A percentile compares a stretch with the other conserved stretches of the same genome.
Evolutionary conservation across 2,888 invertebrate genomes (phyloP).

Genomic region (Kryphioiulus occultus): DNA sequence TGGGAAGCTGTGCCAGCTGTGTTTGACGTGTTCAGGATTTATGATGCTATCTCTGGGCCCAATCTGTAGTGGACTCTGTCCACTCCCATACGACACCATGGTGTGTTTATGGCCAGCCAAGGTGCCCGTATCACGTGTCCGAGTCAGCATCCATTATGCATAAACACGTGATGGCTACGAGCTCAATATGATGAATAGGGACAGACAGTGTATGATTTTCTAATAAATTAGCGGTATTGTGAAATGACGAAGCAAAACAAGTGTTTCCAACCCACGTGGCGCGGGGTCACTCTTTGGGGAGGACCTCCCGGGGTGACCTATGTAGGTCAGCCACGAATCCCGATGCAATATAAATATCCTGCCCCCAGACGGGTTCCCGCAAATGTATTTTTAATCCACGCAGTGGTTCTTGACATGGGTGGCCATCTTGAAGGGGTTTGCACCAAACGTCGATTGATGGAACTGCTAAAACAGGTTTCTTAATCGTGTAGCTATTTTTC

Average conservation of each 20-base stretch:
- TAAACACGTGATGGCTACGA: neutral
- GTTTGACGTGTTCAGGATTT: constrained; percentile 11
- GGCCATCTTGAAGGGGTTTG: neutral
- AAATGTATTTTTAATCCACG: constrained; percentile 36
- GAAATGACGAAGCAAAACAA: constrained; percentile 40
- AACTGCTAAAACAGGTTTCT: too few relatives aligned
- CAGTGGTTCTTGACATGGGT: constrained; percentile 36
- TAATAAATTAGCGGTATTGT: constrained; percentile 32
- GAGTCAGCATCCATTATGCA: constrained; percentile 33
- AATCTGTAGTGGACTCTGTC: constrained; percentile 34
- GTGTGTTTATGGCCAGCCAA: neutral
- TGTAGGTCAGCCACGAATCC: constrained; percentile 3
- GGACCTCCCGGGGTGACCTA: constrained; percentile 16
- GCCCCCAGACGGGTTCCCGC: constrained; percentile 20
- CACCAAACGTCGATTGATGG: neutral
- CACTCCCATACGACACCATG: neutral
- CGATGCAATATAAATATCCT: constrained; percentile 20
- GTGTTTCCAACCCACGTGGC: constrained; percentile 37
- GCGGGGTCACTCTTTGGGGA: constrained; percentile 20
- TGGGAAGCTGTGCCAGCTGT: constrained; percentile 10
- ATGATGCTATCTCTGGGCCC: neutral
- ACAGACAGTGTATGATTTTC: constrained; percentile 26
- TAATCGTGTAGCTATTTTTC: too few relatives aligned
- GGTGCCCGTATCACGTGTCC: neutral
- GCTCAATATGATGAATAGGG: constrained; percentile 15